These are phyloP conservation scores for Sarcophilus harrisii DNA, from an alignment of 2,797 vertebrate genomes.

Conservation along the genomic window DNA sequence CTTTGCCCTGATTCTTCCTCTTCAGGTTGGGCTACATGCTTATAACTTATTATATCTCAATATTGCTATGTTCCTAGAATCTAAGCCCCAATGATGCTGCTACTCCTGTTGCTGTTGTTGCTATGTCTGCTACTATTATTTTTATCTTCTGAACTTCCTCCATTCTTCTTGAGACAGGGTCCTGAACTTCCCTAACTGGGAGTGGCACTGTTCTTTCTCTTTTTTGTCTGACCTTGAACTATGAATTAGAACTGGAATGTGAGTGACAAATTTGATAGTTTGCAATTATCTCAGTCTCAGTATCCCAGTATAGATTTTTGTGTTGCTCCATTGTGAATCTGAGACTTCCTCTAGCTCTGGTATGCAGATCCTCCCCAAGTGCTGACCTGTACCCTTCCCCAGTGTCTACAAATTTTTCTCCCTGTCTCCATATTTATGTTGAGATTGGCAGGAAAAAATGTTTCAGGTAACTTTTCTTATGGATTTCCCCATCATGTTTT, in stretches of 20 bases:
- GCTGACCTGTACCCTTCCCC: neutral
- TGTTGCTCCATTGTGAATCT: neutral
- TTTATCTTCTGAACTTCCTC: neutral
- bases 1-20: neutral
- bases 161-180: neutral
- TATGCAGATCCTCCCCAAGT: too few species aligned
- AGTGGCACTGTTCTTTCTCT: neutral
- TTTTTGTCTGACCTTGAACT: neutral
- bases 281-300: neutral
- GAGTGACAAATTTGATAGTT: neutral
- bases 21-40: neutral
- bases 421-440: neutral
- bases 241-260: neutral
- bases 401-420: neutral
- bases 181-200: neutral
- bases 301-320: too few species aligned
- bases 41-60: too few species aligned
- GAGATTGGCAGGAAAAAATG: neutral
- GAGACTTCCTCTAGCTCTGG: neutral
- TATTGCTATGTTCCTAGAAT: too few species aligned
- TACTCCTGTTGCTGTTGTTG: too few species aligned
- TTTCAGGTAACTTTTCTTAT: neutral
- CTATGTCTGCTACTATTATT: too few species aligned
- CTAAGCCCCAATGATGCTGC: neutral
- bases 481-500: neutral